phyloP scores from a whole-genome alignment of 2,888 invertebrate species.

The Scaptomyza parva region DNA sequence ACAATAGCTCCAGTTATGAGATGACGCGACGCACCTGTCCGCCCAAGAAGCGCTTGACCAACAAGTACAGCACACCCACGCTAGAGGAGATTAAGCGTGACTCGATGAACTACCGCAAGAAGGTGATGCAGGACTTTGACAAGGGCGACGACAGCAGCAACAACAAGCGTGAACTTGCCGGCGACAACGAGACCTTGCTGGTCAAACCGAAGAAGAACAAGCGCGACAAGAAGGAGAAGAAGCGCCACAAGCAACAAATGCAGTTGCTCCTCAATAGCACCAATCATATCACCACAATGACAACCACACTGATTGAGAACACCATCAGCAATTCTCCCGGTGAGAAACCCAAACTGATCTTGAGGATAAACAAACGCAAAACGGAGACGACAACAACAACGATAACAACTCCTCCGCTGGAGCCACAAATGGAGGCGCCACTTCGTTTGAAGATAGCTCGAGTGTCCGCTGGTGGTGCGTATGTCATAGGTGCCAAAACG shows the following conservation, averaged over 20 bases:
- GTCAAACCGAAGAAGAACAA: constrained; percentile 79
- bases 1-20: constrained; percentile 75
- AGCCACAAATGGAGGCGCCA: constrained; percentile 86
- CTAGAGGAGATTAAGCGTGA: constrained; percentile 93
- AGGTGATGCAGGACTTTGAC: constrained; percentile 93
- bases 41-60: constrained; percentile 91
- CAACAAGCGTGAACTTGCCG: constrained; percentile 50
- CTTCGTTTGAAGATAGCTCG: constrained; percentile 94
- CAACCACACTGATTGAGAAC: constrained; percentile 85
- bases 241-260: constrained; percentile 83
- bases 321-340: constrained; percentile 79
- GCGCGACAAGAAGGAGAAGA: constrained; percentile 86
- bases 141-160: constrained; percentile 86
- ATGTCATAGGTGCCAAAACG: constrained; percentile 80
- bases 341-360: constrained; percentile 90
- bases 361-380: constrained; percentile 87
- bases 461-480: constrained; percentile 90
- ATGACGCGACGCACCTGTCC: constrained; percentile 87
- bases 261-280: constrained; percentile 82
- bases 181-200: constrained; percentile 44
- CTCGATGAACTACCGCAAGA: constrained; percentile 94
- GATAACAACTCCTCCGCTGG: constrained; percentile 18
- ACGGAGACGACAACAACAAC: constrained; percentile 70
- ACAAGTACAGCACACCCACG: constrained; percentile 87
- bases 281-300: constrained; percentile 65